Percentiles rank a stretch among this genome's conserved stretches.
phyloP scores from a whole-genome alignment of 2,113 vertebrate genomes.

The Ceyx margarethae region DNA sequence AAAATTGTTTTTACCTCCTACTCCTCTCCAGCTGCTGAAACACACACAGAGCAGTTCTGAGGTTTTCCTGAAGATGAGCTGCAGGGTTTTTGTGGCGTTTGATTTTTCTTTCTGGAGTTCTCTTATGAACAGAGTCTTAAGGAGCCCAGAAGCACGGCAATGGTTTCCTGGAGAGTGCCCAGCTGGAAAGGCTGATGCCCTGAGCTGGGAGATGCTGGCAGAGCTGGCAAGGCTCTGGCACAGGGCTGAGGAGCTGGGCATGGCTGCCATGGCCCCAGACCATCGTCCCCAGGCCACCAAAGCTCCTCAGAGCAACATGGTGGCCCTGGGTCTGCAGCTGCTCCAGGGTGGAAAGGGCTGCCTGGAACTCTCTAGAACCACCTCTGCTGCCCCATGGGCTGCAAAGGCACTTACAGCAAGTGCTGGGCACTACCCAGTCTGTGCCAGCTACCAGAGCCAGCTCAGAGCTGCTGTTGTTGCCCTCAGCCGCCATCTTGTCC shows the following conservation, averaged over 20 bases:
- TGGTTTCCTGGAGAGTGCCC: no score
- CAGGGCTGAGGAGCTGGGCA: not conserved
- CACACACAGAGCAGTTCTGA: rapidly evolving
- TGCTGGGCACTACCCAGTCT: no score
- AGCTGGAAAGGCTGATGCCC: not conserved
- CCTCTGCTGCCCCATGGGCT: rapidly evolving
- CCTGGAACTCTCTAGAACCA: not conserved
- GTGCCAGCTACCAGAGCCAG: not conserved
- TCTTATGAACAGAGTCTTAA: not conserved
- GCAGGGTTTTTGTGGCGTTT: not conserved
- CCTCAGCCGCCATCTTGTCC: rapidly evolving
- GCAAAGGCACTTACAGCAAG: rapidly evolving
- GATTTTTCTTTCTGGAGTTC: not conserved
- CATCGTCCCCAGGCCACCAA: not conserved
- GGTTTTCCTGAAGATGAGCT: not conserved
- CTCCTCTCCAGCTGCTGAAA: not conserved
- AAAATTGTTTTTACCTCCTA: not conserved
- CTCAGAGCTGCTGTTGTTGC: no score
- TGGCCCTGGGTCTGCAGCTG: not conserved
- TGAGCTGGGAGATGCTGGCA: not conserved
- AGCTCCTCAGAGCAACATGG: not conserved
- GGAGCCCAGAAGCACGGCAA: not conserved
- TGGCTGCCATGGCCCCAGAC: rapidly evolving
- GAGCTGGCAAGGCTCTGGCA: rapidly evolving
- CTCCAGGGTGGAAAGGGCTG: not conserved